A percentile compares a stretch with the other conserved stretches of the same genome.
Conservation (phyloP, 2,888 invertebrate genomes). For the Standfussiana lucernea region DNA sequence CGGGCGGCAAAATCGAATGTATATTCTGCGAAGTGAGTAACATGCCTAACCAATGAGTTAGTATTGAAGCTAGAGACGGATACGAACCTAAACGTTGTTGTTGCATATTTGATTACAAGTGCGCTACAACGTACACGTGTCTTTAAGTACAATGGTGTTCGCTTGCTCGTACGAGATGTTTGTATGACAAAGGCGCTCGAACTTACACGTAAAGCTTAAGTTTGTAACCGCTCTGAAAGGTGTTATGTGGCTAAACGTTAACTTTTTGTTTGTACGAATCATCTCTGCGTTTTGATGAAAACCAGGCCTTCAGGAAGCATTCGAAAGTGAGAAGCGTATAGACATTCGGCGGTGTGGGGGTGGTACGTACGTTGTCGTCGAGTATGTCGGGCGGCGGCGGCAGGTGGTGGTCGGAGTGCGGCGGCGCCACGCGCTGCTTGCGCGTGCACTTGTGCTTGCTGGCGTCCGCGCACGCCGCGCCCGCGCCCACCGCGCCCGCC, state of each 20-base stretch:
- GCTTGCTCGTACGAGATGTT: not conserved
- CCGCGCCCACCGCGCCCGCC: slow-evolving; percentile 71
- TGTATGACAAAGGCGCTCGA: not conserved
- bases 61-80: not conserved
- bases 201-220: not conserved
- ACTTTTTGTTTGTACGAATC: not conserved
- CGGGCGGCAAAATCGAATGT: not conserved
- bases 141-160: not conserved
- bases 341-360: not conserved
- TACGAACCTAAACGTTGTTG: not conserved
- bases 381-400: slow-evolving; percentile 88
- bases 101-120: not conserved
- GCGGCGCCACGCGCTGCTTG: slow-evolving; percentile 84
- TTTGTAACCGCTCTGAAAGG: not conserved
- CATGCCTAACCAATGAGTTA: not conserved
- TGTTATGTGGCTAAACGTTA: not conserved
- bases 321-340: not conserved
- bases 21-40: not conserved
- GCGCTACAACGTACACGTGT: not conserved
- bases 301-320: not conserved
- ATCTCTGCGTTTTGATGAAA: not conserved
- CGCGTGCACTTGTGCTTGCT: slow-evolving; percentile 86
- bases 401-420: slow-evolving; percentile 87
- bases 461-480: slow-evolving; percentile 58
- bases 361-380: slow-evolving; percentile 81